Percentiles rank a stretch among this genome's conserved stretches.
Evolutionary conservation across 2,797 vertebrate species (phyloP).

Genomic region (Champsocephalus gunnari): DNA sequence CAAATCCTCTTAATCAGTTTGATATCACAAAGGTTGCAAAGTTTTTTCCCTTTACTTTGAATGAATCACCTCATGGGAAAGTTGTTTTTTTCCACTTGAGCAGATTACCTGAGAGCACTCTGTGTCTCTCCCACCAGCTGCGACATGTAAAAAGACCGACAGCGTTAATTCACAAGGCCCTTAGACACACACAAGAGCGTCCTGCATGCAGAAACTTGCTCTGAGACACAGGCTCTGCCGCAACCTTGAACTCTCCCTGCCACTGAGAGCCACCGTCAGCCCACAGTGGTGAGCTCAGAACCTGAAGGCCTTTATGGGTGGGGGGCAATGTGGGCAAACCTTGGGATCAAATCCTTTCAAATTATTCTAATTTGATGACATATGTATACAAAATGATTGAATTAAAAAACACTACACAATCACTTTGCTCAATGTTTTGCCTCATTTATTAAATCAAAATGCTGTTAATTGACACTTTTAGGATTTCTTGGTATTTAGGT

Average conservation of each 20-base stretch:
- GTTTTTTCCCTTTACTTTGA: slow-evolving; percentile 25
- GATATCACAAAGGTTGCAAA: slow-evolving; percentile 19
- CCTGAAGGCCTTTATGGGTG: slow-evolving; percentile 20
- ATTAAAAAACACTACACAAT: no score
- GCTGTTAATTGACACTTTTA: no score
- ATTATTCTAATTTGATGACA: background rate
- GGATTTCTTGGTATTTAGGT: no score
- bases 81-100: slow-evolving; percentile 64
- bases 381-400: no score
- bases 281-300: slow-evolving; percentile 46
- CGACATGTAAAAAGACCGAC: slow-evolving; percentile 73
- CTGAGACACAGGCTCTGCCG: slow-evolving; percentile 52
- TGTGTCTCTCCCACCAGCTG: slow-evolving; percentile 64
- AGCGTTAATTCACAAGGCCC: slow-evolving; percentile 62
- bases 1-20: slow-evolving; percentile 41
- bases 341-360: background rate
- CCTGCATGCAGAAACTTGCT: slow-evolving; percentile 77
- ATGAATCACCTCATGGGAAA: slow-evolving; percentile 70
- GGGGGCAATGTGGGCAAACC: slow-evolving; percentile 10
- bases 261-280: slow-evolving; percentile 46
- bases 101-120: slow-evolving; percentile 67
- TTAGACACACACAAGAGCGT: slow-evolving; percentile 44
- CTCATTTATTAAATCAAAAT: no score
- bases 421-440: no score
- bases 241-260: slow-evolving; percentile 79